phyloP scores from a whole-genome alignment of 2,113 vertebrate species.

The Lates calcarifer region DNA sequence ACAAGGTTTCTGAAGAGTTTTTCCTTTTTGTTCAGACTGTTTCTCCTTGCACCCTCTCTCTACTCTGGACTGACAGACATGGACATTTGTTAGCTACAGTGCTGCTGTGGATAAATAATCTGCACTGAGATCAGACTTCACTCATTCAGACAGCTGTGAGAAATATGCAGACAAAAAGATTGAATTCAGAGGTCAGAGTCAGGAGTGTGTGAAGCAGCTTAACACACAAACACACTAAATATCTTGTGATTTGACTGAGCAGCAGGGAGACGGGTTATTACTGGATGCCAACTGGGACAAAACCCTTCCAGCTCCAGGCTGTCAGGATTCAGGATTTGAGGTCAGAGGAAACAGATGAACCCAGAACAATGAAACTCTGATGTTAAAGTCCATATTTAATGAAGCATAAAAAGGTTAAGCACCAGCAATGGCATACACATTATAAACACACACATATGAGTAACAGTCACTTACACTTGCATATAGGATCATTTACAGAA shows the following conservation, averaged over 20 bases:
- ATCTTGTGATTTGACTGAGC: constrained; percentile 15
- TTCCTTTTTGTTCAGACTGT: no score
- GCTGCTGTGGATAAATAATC: no score
- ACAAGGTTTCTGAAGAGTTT: no score
- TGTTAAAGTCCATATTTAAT: constrained; percentile 49
- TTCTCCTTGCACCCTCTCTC: no score
- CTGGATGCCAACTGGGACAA: constrained; percentile 5
- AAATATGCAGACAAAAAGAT: background rate
- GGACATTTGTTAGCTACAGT: no score
- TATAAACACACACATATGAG: constrained; percentile 24
- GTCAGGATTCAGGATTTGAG: background rate
- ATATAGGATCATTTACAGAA: constrained; percentile 12
- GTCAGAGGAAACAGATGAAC: constrained; percentile 12
- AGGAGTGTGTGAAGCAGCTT: constrained; percentile 13
- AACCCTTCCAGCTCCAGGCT: background rate
- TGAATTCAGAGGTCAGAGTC: background rate
- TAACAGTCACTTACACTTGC: constrained; percentile 30
- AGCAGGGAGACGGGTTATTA: constrained; percentile 6
- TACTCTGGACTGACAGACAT: no score
- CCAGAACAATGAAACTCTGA: background rate
- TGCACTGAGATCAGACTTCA: no score
- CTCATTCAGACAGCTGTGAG: no score
- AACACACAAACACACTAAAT: constrained; percentile 4
- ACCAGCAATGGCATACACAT: constrained; percentile 13
- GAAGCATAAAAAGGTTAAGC: constrained; percentile 39